Base-by-base conservation (phyloP, 2,888 invertebrate genomes). In the Tenthredo mesomela region DNA sequence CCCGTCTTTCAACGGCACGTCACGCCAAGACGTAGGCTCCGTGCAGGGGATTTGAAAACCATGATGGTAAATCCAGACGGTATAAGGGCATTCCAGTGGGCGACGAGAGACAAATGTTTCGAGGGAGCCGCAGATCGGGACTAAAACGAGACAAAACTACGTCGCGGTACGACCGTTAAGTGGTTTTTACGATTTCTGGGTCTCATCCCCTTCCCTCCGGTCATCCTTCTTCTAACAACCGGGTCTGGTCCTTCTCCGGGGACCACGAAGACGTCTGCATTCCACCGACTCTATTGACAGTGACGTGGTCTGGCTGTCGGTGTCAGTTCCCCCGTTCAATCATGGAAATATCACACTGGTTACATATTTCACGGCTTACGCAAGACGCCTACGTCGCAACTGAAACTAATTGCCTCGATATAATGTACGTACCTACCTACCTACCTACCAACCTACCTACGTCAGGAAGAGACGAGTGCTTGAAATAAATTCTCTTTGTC, bases 1-100 rank as follows among this genome's bases (percentile, higher is more conserved):
- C 86, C 85, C 88, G 89, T 89, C 90, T 91, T 90, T 91, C 90
- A 90, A 85, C 88, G 87, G 87, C 88, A 87, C 89, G 90, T 90
- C 90, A 89, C 86, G 87, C 88, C 89, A 89, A 90, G 86, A 88
- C 86, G 67, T 84, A 40, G 70, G 86, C 84, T 85, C 6, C 58
- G 80, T 61, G 80, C 61, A 61, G 80, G 61, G 80, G 80, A 80
- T 80, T 80, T 50, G 50, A 80, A 80, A 80, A 80, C 61, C 61
- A 61, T 33, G 54, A 21, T 54, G 54, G 47, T 54, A 77, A 50
- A 77, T 77, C 73, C 73, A 40, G 54, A 33, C 80, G 61, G 37
- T 54, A 21, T n/a, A n/a, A n/a, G 6, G 2, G 47, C 47, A 10
- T 9, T 43, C 21, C 12, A 25, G 12, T 40, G 21, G 7, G 29